phyloP scores from a whole-genome alignment of 2,888 invertebrate species.

The Zeuzera pyrina region DNA sequence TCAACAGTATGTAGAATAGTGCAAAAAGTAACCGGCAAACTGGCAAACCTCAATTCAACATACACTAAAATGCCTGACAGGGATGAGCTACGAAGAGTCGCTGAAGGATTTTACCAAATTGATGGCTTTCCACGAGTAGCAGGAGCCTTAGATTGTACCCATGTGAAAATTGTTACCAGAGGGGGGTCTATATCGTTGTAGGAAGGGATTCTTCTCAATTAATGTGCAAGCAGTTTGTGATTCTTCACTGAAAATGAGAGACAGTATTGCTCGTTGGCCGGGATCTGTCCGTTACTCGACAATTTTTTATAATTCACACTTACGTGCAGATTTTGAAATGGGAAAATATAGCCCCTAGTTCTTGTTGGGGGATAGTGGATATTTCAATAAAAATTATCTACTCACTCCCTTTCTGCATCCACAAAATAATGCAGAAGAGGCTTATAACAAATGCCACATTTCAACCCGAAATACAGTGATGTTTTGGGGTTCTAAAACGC shows the following conservation, averaged over 20 bases:
- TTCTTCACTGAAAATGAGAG: conserved; percentile 2
- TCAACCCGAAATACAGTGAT: too few relatives aligned
- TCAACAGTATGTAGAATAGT: conserved; percentile 2
- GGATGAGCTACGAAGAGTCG: not conserved
- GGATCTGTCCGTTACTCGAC: not conserved
- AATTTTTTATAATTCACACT: not conserved
- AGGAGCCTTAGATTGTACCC: conserved; percentile 1
- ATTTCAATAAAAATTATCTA: too few relatives aligned
- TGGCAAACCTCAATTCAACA: not conserved
- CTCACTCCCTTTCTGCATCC: too few relatives aligned
- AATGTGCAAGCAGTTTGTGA: conserved; percentile 3
- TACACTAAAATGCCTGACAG: not conserved
- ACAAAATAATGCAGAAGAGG: too few relatives aligned
- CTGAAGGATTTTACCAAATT: conserved; percentile 1
- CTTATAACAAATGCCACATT: too few relatives aligned
- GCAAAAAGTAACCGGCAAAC: not conserved
- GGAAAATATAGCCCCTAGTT: not conserved
- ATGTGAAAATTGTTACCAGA: conserved; percentile 2
- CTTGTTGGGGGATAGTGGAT: not conserved
- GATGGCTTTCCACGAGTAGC: conserved; percentile 1
- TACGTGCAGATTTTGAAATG: not conserved
- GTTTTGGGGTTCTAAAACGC: too few relatives aligned
- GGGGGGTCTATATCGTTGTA: not conserved
- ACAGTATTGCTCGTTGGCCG: not conserved
- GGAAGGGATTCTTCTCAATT: conserved; percentile 2